Conservation (phyloP, 1,140 invertebrate genomes). For the Cotesia chilonis region DNA sequence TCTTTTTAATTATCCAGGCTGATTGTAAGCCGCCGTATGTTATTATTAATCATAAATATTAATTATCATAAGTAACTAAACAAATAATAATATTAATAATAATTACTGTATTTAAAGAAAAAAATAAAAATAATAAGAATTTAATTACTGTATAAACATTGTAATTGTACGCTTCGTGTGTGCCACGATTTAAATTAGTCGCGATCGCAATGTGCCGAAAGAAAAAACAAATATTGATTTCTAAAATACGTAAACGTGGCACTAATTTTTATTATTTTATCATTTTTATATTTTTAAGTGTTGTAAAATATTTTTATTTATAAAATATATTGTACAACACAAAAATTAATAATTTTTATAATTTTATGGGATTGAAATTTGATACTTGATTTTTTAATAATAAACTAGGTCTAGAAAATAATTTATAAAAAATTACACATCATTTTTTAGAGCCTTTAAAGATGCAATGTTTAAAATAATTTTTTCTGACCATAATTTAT, state of each 20-base stretch:
- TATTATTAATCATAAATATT: not conserved
- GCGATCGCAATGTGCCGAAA: conserved; percentile 16
- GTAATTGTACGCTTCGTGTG: conserved; percentile 35
- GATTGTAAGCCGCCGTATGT: not conserved
- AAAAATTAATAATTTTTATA: too few species aligned
- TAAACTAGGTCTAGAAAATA: not conserved
- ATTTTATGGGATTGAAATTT: too few species aligned
- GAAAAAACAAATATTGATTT: conserved; percentile 3
- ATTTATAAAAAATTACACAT: too few species aligned
- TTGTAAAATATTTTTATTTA: too few species aligned
- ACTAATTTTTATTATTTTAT: conserved; percentile 1
- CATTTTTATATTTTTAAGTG: too few species aligned
- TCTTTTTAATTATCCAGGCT: conserved; percentile 4
- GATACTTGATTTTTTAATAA: not conserved
- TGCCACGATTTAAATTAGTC: conserved; percentile 17
- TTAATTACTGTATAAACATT: conserved; percentile 32
- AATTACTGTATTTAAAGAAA: conserved; percentile 34
- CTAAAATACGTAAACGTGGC: conserved; percentile 23
- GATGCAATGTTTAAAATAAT: too few species aligned
- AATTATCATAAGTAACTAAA: not conserved
- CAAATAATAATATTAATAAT: conserved; percentile 21
- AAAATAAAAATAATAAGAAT: conserved; percentile 24
- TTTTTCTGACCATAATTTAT: too few species aligned
- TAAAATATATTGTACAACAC: too few species aligned
- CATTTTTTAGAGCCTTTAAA: too few species aligned